Conservation (phyloP, 2,113 vertebrate genomes). For the Theristicus caerulescens region DNA sequence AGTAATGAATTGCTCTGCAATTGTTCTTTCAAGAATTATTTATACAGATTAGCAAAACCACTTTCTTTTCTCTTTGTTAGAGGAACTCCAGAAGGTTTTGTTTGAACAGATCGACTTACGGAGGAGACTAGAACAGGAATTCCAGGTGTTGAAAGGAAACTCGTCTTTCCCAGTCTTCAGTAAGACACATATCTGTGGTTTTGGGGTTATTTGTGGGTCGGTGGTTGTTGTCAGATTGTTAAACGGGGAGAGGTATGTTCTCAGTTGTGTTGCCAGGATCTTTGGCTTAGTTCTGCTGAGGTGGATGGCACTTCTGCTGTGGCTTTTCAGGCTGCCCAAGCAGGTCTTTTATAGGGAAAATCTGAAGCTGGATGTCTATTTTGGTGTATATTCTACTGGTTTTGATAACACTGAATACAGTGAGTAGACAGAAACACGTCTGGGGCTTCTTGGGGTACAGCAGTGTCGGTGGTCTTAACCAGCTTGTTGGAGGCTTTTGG, state of each 20-base stretch:
- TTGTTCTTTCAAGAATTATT: slow-evolving; percentile 72
- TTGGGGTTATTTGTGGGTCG: not conserved
- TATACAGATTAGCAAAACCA: slow-evolving; percentile 70
- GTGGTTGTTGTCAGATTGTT: not conserved
- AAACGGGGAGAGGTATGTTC: not conserved
- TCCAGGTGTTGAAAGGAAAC: slow-evolving; percentile 94
- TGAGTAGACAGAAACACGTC: accelerated
- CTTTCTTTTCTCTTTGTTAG: slow-evolving; percentile 75
- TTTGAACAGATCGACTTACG: slow-evolving; percentile 97
- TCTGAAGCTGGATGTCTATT: not conserved
- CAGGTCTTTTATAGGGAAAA: not conserved
- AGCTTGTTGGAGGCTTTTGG: not conserved
- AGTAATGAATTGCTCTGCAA: slow-evolving; percentile 76
- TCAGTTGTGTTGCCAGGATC: not conserved
- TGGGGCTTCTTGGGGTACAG: not conserved
- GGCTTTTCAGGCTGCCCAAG: not conserved
- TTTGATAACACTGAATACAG: not conserved
- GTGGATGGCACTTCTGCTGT: not conserved
- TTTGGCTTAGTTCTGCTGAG: not conserved
- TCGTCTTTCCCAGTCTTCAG: slow-evolving; percentile 95
- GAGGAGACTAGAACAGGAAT: slow-evolving; percentile 95
- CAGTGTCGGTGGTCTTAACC: accelerated
- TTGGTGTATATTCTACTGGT: not conserved
- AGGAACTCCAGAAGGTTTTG: slow-evolving; percentile 98
- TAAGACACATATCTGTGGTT: slow-evolving; percentile 71